Base-by-base conservation (phyloP, 2,797 vertebrate species). In the Cuculus canorus region DNA sequence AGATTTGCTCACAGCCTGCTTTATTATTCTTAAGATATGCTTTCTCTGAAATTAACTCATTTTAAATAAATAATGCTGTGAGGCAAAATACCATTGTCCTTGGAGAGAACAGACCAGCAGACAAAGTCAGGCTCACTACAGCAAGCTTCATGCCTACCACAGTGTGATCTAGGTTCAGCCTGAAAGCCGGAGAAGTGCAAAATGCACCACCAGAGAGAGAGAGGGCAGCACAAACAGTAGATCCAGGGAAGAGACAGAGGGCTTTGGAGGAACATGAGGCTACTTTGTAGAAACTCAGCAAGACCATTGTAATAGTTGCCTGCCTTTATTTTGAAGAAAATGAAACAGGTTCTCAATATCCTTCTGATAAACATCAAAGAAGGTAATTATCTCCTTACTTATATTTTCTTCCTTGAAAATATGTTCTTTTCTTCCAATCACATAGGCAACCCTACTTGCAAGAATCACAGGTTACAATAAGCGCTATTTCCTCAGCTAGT, bases 51-150 rank as follows among this genome's bases (percentile, higher is more conserved):
- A 92, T 92, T 17, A 82, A 82, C 86, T 95, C 25, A 33, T 64
- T 95, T 84, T 87, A 95, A 90, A 94, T 79, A 92, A 93, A 86
- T 85, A 93, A 93, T 70, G 78, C 66, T 90, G 53, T 17, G n/a
- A 88, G 59, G 32, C 88, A 37, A 91, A 54, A 65, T 60, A 63
- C 69, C 57, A 54, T 30, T 17, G 39, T 72, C 85, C 78, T 66
- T 47, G 60, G 68, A 86, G 68, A 61, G 52, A 93, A 37, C 5
- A 30, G 64, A 84, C 22, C 35, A 57, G 56, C 66, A 69, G 65
- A 57, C 3, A 0, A 68, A 75, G 35, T 8, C 69, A 75, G 53
- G 54, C n/a, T 68, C 10, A 23, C 43, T 60, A 13, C 21, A 27
- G 15, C 27, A 15, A 37, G 41, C 18, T 32, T 64, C 14, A 16